Evolutionary conservation across 2,888 invertebrate genomes (phyloP), one percentile per base, ranked within the genome.

Genomic region (Leptopilina syphax): DNA sequence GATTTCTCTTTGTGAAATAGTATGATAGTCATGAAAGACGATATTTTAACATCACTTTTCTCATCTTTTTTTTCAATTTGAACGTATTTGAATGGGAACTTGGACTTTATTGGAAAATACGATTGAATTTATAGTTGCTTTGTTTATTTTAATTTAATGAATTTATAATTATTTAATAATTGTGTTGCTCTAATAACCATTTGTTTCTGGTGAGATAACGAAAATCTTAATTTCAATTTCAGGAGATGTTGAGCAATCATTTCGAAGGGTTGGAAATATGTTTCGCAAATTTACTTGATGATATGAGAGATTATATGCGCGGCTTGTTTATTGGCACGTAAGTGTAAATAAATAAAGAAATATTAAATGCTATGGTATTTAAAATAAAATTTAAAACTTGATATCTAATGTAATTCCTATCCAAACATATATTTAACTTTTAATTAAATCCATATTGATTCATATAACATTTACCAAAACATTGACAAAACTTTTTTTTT

Each of bases 271-370:
- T 94, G 27, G 95, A 95, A 1, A 91, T 95, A 77, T 95, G 95
- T 87, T 93, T 94, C 7, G 93, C 94, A n/a, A 95, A 95, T 89
- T 91, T 95, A 82, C 93, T 93, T 80, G 95, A 95, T 86, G 94
- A 95, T 85, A 95, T 95, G 93, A 94, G 95, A 83, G 95, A 95
- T 86, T 95, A 95, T 86, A 93, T 94, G 89, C 92, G 95, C 82
- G 94, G 94, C 57, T 92, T 95, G 27, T 95, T 95, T 87, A 91
- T 95, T 41, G 92, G 94, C 50, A 94, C 94, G 95, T 95, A 90
- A 94, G 94, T 94, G 87, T 60, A 34, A 34, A 34, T 34, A 34
- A 18, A 18, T 18, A 18, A 18, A 18, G 18, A 18, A 18, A 18
- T 18, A 18, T 18, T 18, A 18, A 18, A 18, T 18, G 18, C 18